Conservation (phyloP, 2,888 invertebrate genomes). For the Limnephilus rhombicus region DNA sequence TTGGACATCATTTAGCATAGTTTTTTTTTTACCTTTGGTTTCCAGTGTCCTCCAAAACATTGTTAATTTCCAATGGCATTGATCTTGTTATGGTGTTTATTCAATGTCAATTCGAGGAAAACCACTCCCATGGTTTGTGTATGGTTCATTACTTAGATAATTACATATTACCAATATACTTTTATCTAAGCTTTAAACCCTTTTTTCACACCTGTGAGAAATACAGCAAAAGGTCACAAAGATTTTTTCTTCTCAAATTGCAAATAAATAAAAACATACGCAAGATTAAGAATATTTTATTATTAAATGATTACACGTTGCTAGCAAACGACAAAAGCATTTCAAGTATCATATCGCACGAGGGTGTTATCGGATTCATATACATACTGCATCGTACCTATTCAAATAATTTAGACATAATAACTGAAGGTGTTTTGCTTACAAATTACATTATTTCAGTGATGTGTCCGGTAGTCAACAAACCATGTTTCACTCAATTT, state of each 20-base stretch:
- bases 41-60: background rate
- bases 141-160: background rate
- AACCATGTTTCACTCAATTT: background rate
- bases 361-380: background rate
- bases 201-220: background rate
- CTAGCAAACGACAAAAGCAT: slow-evolving; percentile 53
- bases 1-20: background rate
- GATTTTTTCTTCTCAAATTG: background rate
- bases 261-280: background rate
- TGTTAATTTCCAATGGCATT: background rate
- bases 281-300: slow-evolving; percentile 39
- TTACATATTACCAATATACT: background rate
- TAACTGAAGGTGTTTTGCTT: too few relatives aligned
- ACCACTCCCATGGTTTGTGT: background rate
- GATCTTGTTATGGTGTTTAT: background rate
- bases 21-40: background rate
- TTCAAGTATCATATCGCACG: slow-evolving; percentile 1
- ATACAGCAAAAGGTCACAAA: background rate
- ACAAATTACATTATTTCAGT: background rate
- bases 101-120: background rate
- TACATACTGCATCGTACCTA: background rate
- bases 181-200: background rate
- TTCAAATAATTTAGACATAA: background rate
- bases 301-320: slow-evolving; percentile 49
- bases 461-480: background rate